phyloP scores from a whole-genome alignment of 2,797 vertebrate species.

The Ammospiza maritima region DNA sequence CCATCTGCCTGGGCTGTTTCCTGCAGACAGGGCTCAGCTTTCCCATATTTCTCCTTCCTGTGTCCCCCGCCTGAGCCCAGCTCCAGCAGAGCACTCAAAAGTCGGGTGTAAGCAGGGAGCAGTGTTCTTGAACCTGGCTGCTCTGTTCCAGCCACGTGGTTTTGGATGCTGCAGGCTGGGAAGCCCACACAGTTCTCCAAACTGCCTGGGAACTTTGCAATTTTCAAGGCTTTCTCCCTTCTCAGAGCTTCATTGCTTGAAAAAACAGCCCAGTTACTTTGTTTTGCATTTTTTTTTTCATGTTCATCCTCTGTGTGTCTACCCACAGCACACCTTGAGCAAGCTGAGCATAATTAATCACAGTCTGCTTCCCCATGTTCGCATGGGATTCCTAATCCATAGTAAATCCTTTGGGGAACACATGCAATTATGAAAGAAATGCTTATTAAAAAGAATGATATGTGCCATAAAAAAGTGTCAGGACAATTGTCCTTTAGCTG shows the following conservation, averaged over 20 bases:
- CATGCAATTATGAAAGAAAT: conserved; percentile 49
- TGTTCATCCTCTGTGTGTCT: background rate
- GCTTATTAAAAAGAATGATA: conserved; percentile 39
- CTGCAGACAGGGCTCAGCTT: background rate
- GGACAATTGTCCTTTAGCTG: conserved; percentile 46
- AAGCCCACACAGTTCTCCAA: accelerated
- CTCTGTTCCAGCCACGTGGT: background rate
- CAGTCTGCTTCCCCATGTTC: background rate
- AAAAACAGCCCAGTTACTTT: background rate
- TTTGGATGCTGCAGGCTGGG: background rate
- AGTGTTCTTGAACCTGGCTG: background rate
- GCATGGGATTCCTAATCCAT: background rate
- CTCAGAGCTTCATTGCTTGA: background rate
- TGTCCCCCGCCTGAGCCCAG: background rate
- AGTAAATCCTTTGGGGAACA: conserved; percentile 48
- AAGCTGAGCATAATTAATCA: conserved; percentile 35
- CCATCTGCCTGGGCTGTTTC: background rate
- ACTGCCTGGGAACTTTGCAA: background rate
- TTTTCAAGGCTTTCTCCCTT: background rate
- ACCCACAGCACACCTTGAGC: conserved; percentile 28
- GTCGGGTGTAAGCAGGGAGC: background rate
- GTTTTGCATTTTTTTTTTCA: background rate
- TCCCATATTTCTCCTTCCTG: background rate
- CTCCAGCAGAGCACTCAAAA: background rate
- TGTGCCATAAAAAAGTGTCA: conserved; percentile 37